Base-by-base conservation (phyloP, 2,888 invertebrate species). In the Macroteleia sp. region DNA sequence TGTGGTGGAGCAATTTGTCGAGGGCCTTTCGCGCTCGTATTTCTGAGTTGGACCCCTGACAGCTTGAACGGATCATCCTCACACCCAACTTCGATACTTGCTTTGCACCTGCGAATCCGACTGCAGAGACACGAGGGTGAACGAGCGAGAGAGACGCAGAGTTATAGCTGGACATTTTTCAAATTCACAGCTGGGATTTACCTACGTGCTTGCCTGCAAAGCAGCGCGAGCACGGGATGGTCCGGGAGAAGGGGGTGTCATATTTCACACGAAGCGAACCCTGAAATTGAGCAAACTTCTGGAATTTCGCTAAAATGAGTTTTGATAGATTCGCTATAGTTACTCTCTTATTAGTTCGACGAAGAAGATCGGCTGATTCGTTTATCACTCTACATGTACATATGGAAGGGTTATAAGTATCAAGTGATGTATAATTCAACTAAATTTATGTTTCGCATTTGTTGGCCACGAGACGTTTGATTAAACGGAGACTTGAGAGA, bases 171-270 rank as follows among this genome's bases (percentile, higher is more conserved):
- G 70, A 74, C 84, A 86, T 86, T 84, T 87, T 80, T 87, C 87
- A 86, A 83, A 82, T 84, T 81, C 81, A 77, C 83, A 81, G 81
- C 77, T 77, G 81, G 83, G 85, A 87, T 86, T 85, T 86, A 84
- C 84, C 79, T 85, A 79, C 66, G 82, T 81, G 75, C 79, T 39
- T 56, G 59, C 61, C 50, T 56, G 64, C 59, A 39, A 50, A 57
- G 57, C 57, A 64, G 64, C 41, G 39, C 34, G 16, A 30, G 30
- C 28, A n/a, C n/a, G n/a, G n/a, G 12, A 36, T 14, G 41, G 16
- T 8, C 6, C 9, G 10, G 14, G 48, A 32, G 30, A 9, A 30
- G 28, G 50, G 56, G 28, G 28, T 52, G 56, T 57, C 69, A 78
- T 78, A 78, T 74, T 69, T 78, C 74, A 78, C 64, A 52, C 69